phyloP scores from a whole-genome alignment of 2,797 vertebrate species.

The Mormyrops boulengeri region DNA sequence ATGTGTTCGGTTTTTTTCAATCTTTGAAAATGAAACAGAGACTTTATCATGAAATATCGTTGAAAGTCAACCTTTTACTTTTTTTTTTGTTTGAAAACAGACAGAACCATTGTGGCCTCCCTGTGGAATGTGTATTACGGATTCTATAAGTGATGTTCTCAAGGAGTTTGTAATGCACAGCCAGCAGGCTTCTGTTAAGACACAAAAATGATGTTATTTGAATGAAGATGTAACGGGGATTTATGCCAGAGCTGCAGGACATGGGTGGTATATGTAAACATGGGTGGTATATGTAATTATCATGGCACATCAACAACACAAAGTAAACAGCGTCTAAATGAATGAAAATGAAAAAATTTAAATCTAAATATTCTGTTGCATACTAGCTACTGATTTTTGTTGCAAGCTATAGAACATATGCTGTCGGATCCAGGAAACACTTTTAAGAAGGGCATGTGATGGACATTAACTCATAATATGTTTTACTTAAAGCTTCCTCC shows the following conservation, averaged over 20 bases:
- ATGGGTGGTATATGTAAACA: neutral
- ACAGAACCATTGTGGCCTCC: slow-evolving; percentile 94
- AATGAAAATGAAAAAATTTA: neutral
- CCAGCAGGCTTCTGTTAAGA: slow-evolving; percentile 88
- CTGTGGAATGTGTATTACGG: slow-evolving; percentile 97
- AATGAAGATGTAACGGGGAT: neutral
- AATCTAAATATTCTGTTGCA: neutral
- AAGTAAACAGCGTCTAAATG: neutral
- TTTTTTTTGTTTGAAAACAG: slow-evolving; percentile 87
- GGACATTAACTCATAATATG: neutral
- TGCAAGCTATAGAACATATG: neutral
- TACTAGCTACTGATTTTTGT: neutral
- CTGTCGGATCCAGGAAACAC: neutral
- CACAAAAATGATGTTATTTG: neutral
- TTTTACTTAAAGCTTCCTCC: neutral
- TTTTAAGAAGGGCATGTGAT: neutral
- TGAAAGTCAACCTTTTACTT: slow-evolving; percentile 77
- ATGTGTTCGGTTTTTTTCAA: slow-evolving; percentile 95
- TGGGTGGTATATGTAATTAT: neutral
- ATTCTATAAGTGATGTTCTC: slow-evolving; percentile 89
- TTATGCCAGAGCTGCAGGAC: neutral
- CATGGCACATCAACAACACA: neutral
- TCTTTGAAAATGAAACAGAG: slow-evolving; percentile 61
- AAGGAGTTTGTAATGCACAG: slow-evolving; percentile 84
- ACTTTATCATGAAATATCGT: neutral